Evolutionary conservation across 2,113 vertebrate species (phyloP).

Genomic region (Xiphorhynchus elegans): DNA sequence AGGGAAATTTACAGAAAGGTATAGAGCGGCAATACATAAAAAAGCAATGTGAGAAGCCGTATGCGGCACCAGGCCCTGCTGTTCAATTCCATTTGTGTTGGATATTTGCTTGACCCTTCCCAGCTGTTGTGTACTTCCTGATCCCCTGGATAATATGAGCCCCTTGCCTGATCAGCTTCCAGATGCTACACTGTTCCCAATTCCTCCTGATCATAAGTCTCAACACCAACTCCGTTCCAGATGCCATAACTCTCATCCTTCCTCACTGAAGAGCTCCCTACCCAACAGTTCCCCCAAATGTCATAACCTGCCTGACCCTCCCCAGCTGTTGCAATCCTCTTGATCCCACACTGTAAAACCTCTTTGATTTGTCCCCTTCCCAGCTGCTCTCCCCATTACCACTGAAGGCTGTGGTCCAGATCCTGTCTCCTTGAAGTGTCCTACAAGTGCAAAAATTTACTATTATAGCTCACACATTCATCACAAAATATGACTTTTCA

Average conservation of each 20-base stretch:
- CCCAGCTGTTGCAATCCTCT: slow-evolving; percentile 63
- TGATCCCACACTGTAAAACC: slow-evolving; percentile 53
- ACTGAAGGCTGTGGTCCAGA: slow-evolving; percentile 44
- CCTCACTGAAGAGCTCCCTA: background rate
- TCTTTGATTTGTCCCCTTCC: slow-evolving; percentile 59
- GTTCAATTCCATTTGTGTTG: slow-evolving; percentile 56
- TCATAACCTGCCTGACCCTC: slow-evolving; percentile 44
- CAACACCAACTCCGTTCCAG: slow-evolving; percentile 47
- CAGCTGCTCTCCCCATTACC: slow-evolving; percentile 53
- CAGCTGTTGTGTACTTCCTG: slow-evolving; percentile 62
- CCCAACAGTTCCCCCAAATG: slow-evolving; percentile 46
- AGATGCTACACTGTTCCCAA: slow-evolving; percentile 51
- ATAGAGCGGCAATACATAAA: background rate
- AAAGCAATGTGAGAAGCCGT: background rate
- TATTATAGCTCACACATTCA: background rate
- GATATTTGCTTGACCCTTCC: slow-evolving; percentile 65
- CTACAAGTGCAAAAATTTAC: slow-evolving; percentile 9
- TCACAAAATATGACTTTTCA: background rate
- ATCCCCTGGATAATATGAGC: slow-evolving; percentile 44
- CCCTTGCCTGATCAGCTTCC: slow-evolving; percentile 68
- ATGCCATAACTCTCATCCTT: slow-evolving; percentile 44
- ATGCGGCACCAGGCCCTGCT: slow-evolving; percentile 39
- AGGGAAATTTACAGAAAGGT: slow-evolving; percentile 5
- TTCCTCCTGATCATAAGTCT: slow-evolving; percentile 52
- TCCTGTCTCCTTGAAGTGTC: slow-evolving; percentile 55